A percentile compares a stretch with the other conserved stretches of the same genome.
These are phyloP conservation scores for Eurois occulta DNA, from an alignment of 2,888 invertebrate genomes.

Conservation along the genomic window DNA sequence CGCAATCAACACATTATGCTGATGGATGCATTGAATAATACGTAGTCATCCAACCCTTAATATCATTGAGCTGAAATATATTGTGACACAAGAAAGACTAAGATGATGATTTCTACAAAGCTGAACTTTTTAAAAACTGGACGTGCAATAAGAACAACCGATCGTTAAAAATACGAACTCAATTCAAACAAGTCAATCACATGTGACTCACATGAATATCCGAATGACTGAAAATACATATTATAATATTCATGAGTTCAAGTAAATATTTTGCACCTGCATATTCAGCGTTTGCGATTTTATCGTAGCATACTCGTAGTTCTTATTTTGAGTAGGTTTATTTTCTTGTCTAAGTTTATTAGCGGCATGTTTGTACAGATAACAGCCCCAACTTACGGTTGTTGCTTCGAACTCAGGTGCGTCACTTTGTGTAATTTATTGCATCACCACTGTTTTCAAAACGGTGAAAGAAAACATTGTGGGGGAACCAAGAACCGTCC, in stretches of 20 bases:
- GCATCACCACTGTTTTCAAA: not conserved
- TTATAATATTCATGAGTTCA: constrained; percentile 37
- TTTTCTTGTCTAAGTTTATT: constrained; percentile 54
- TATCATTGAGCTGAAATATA: too few relatives aligned
- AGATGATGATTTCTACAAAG: not conserved
- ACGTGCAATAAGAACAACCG: not conserved
- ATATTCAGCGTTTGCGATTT: constrained; percentile 26
- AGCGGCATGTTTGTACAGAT: constrained; percentile 54
- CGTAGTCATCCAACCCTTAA: too few relatives aligned
- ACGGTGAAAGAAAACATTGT: not conserved
- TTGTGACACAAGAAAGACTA: not conserved
- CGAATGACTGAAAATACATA: constrained; percentile 15
- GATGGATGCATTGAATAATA: too few relatives aligned
- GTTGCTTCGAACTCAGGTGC: not conserved
- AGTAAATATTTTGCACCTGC: constrained; percentile 53
- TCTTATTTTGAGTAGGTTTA: constrained; percentile 45
- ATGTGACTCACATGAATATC: not conserved
- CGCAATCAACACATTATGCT: too few relatives aligned
- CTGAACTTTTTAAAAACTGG: not conserved
- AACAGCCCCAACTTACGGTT: not conserved
- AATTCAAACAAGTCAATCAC: not conserved
- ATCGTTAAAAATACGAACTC: not conserved
- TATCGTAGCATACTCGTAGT: constrained; percentile 37
- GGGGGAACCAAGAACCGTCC: not conserved
- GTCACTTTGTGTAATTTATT: not conserved